These are phyloP conservation scores for Crax fasciolata DNA, from an alignment of 2,797 vertebrate species.

Conservation along the genomic window DNA sequence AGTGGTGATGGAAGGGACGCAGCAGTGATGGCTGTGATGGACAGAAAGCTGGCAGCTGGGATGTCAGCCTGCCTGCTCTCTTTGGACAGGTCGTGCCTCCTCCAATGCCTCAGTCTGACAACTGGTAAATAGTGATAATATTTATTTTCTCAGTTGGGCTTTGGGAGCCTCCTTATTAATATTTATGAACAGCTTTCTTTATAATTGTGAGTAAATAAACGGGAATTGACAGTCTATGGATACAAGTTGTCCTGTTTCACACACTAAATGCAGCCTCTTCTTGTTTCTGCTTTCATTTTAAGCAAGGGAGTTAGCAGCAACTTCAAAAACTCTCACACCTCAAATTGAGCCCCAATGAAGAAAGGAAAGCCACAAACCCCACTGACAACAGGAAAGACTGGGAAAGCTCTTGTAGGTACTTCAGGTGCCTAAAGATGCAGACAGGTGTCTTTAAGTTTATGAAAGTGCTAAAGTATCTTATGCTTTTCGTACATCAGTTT, in stretches of 20 bases:
- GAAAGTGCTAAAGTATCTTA: background rate
- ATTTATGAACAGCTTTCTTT: conserved; percentile 31
- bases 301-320: background rate
- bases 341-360: background rate
- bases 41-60: background rate
- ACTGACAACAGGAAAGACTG: background rate
- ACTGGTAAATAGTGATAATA: conserved; percentile 1
- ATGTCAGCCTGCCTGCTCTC: background rate
- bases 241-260: conserved; percentile 6
- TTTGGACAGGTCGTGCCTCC: background rate
- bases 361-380: conserved; percentile 10
- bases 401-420: background rate
- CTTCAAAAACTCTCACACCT: background rate
- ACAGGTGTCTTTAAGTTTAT: background rate
- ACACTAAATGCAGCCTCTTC: background rate
- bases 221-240: conserved; percentile 6
- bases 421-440: background rate
- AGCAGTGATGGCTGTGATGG: background rate
- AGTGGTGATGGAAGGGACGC: background rate
- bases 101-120: background rate
- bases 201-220: conserved; percentile 39
- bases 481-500: background rate
- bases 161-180: conserved; percentile 36
- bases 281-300: background rate
- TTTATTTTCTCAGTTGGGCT: conserved; percentile 52